Conservation (phyloP, 2,888 invertebrate species). For the Sylvicola fuscatus region DNA sequence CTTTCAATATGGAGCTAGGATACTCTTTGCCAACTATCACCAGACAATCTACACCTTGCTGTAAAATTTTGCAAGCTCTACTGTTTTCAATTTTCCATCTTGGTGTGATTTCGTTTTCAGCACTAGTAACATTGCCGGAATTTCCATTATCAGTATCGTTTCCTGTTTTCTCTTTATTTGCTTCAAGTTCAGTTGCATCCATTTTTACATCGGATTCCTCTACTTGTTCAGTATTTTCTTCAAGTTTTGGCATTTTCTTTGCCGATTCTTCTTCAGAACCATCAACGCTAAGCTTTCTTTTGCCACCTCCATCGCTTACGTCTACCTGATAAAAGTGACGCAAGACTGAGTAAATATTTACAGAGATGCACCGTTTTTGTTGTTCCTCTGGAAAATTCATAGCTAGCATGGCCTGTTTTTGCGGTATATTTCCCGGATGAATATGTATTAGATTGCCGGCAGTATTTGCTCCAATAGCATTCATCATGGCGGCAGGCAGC, state of each 20-base stretch:
- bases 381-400: constrained; percentile 61
- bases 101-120: constrained; percentile 21
- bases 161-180: constrained; percentile 2
- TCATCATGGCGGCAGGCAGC: constrained; percentile 60
- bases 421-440: constrained; percentile 64
- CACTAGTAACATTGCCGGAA: neutral
- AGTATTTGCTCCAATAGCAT: constrained; percentile 46
- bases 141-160: neutral
- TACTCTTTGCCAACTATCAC: constrained; percentile 69
- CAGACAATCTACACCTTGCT: constrained; percentile 48
- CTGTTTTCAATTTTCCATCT: constrained; percentile 52
- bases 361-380: constrained; percentile 43
- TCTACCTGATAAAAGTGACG: constrained; percentile 43
- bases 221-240: constrained; percentile 5
- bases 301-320: constrained; percentile 13
- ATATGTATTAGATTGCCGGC: constrained; percentile 47
- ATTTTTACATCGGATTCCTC: neutral
- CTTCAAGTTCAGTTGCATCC: neutral
- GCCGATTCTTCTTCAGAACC: constrained; percentile 5
- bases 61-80: constrained; percentile 38
- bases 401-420: constrained; percentile 54
- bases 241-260: constrained; percentile 4
- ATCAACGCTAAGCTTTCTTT: constrained; percentile 7
- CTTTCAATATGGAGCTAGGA: constrained; percentile 56
- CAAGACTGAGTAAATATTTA: constrained; percentile 56